A percentile compares a stretch with the other conserved stretches of the same genome.
Evolutionary conservation across 2,888 invertebrate species (phyloP).

Genomic region (Yponomeuta evonymella): DNA sequence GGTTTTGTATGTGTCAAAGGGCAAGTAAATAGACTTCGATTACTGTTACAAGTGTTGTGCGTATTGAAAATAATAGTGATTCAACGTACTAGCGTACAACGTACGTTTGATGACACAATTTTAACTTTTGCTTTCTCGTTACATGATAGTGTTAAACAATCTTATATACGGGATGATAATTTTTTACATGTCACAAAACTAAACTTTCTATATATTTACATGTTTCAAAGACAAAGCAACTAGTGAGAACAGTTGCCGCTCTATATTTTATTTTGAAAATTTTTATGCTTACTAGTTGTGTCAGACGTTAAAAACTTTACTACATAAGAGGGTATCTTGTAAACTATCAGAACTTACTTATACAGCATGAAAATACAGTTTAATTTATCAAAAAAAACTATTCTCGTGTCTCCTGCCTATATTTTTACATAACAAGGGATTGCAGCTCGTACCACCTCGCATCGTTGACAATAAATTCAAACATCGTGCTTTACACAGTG

Average conservation of each 20-base stretch:
- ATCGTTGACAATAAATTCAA: not conserved
- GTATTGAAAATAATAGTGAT: not conserved
- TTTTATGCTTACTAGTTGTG: too few species aligned
- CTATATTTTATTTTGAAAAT: too few species aligned
- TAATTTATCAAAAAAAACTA: too few species aligned
- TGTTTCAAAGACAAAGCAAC: too few species aligned
- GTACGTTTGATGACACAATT: not conserved
- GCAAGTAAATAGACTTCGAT: not conserved
- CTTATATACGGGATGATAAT: too few species aligned
- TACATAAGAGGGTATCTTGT: too few species aligned
- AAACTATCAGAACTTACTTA: too few species aligned
- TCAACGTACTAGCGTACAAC: not conserved
- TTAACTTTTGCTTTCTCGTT: not conserved
- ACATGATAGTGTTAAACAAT: not conserved
- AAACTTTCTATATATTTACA: too few species aligned
- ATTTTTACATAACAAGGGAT: not conserved
- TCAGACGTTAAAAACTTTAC: too few species aligned
- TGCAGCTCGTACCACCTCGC: not conserved
- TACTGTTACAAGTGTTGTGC: not conserved
- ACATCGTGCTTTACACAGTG: not conserved
- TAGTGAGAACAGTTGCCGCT: too few species aligned
- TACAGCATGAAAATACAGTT: too few species aligned
- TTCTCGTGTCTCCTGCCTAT: not conserved
- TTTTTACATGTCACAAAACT: too few species aligned
- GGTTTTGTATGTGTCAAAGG: not conserved